Conservation (phyloP, 2,113 vertebrate genomes). For the Semicossyphus pulcher region DNA sequence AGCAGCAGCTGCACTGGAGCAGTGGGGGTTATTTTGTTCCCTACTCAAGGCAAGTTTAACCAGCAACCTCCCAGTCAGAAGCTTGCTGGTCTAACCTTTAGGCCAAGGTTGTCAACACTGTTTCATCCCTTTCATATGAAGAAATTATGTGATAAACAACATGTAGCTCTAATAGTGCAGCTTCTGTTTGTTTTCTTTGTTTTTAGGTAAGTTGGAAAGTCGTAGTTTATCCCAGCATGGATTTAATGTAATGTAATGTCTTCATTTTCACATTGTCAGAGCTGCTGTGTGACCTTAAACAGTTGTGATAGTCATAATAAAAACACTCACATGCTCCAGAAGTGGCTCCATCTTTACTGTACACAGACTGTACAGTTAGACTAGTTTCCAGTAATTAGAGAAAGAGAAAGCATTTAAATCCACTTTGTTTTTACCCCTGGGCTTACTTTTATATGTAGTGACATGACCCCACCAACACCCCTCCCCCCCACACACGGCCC, state of each 20-base stretch:
- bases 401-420: constrained; percentile 52
- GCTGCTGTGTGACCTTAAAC: constrained; percentile 12
- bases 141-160: not conserved
- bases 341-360: not conserved
- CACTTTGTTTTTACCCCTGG: constrained; percentile 14
- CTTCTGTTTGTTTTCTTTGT: not conserved
- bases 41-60: constrained; percentile 26
- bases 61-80: constrained; percentile 17
- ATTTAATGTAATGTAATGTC: not conserved
- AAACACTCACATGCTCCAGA: constrained; percentile 9
- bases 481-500: constrained; percentile 11
- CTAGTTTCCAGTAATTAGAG: constrained; percentile 46
- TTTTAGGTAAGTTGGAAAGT: too few relatives aligned
- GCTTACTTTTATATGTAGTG: constrained; percentile 53
- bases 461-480: constrained; percentile 28
- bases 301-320: constrained; percentile 16
- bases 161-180: not conserved
- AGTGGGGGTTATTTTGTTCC: constrained; percentile 11
- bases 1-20: constrained; percentile 28
- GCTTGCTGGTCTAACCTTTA: not conserved
- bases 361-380: constrained; percentile 30
- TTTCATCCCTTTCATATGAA: not conserved
- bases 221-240: too few relatives aligned
- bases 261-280: not conserved
- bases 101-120: not conserved